Evolutionary conservation across 1,140 invertebrate species (phyloP).

Genomic region (Microplitis demolitor): DNA sequence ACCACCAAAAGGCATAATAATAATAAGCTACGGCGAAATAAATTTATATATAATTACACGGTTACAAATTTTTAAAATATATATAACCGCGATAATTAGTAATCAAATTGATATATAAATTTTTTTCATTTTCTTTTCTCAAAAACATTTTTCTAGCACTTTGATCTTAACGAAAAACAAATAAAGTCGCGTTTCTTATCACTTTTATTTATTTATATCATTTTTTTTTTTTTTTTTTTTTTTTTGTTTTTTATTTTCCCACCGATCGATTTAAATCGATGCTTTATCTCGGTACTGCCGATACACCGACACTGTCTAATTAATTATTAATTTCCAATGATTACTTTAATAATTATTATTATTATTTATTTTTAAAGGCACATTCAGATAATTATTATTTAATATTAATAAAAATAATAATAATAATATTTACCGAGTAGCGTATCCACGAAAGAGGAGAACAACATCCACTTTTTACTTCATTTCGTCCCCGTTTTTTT

Average conservation of each 20-base stretch:
- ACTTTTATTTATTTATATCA: not conserved
- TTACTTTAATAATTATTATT: slow-evolving; percentile 16
- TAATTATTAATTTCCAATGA: slow-evolving; percentile 33
- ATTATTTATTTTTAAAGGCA: slow-evolving; percentile 6
- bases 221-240: slow-evolving; percentile 2
- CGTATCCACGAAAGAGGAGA: slow-evolving; percentile 21
- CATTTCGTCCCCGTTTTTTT: not conserved
- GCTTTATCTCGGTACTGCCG: not conserved
- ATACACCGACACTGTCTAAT: slow-evolving; percentile 33
- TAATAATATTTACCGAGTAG: not conserved
- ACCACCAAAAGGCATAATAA: no score
- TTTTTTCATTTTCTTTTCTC: no score
- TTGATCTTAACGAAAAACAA: no score
- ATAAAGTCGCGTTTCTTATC: not conserved
- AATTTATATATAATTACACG: no score
- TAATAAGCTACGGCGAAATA: no score
- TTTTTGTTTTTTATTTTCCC: slow-evolving; percentile 1
- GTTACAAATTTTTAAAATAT: no score
- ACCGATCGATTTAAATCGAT: no score
- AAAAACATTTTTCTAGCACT: no score
- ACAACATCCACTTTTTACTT: slow-evolving; percentile 6
- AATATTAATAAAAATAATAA: not conserved
- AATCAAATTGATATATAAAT: no score
- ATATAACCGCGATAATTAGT: no score
- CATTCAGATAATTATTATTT: slow-evolving; percentile 12